Conservation (phyloP, 92 coral and sea anemone species). For the Zoanthus gigantus region DNA sequence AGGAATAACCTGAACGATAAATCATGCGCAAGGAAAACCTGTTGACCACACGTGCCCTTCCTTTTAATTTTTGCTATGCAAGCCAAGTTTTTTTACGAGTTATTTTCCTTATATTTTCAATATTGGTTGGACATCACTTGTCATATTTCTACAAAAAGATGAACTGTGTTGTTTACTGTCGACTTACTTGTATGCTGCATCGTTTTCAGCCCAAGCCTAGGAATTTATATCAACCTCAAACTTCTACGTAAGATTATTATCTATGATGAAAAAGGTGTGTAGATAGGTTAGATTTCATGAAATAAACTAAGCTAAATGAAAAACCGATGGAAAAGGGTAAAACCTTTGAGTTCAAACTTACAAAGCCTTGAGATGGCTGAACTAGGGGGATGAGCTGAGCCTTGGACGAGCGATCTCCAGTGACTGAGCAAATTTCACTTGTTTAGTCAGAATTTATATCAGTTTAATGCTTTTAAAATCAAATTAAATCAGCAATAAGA, state of each 20-base stretch:
- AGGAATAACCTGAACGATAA: neutral
- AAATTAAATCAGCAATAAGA: conserved; percentile 90
- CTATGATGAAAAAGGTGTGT: conserved; percentile 5
- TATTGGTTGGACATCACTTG: neutral
- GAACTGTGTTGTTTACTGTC: neutral
- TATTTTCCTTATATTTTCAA: neutral
- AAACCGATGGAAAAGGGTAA: conserved; percentile 6
- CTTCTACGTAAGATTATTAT: conserved; percentile 6
- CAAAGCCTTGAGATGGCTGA: conserved; percentile 17
- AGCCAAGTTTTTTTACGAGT: neutral
- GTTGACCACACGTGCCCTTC: conserved; percentile 44
- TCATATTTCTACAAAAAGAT: neutral
- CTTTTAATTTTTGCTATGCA: conserved; percentile 19
- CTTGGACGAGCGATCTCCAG: conserved; percentile 71
- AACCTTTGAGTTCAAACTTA: conserved; percentile 14
- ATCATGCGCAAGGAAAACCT: conserved; percentile 13
- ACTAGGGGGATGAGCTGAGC: conserved; percentile 47
- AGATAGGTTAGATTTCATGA: neutral
- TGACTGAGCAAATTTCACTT: conserved; percentile 94
- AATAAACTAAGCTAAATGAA: conserved; percentile 13
- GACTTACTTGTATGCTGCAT: conserved; percentile 51
- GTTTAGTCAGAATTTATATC: conserved; percentile 98
- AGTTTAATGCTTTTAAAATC: conserved; percentile 97
- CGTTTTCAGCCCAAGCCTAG: conserved; percentile 15
- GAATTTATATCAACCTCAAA: conserved; percentile 27